Evolutionary conservation across 2,888 invertebrate genomes (phyloP).

Genomic region (Therioaphis trifolii): DNA sequence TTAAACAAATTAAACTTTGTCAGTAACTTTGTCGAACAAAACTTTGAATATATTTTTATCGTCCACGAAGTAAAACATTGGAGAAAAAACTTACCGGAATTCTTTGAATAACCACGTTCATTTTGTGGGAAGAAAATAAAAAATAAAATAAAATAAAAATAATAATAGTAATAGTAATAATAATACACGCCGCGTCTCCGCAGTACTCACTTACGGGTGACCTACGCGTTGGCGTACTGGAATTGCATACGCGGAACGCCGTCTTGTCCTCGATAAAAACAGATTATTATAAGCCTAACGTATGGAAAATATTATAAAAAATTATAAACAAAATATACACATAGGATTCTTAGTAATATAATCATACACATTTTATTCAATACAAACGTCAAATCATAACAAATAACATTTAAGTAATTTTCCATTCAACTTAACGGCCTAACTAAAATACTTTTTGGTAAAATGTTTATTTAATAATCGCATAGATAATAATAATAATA

Average conservation of each 20-base stretch:
- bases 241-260: not conserved
- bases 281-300: too few relatives aligned
- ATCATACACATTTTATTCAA: slow-evolving; percentile 18
- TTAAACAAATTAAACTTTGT: slow-evolving; percentile 17
- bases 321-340: too few relatives aligned
- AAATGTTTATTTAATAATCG: not conserved
- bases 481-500: slow-evolving; percentile 1
- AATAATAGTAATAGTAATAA: not conserved
- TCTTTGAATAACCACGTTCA: not conserved
- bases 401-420: not conserved
- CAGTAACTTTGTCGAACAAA: not conserved
- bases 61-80: not conserved
- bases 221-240: not conserved
- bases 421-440: not conserved
- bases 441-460: slow-evolving; percentile 26
- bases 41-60: not conserved
- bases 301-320: too few relatives aligned
- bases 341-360: too few relatives aligned
- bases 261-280: not conserved
- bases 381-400: slow-evolving; percentile 3
- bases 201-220: not conserved
- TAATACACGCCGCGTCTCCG: too few relatives aligned
- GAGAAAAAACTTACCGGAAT: not conserved
- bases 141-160: not conserved
- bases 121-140: not conserved